These are phyloP conservation scores for Hippoglossus stenolepis DNA, from an alignment of 2,113 vertebrate species.

Conservation along the genomic window DNA sequence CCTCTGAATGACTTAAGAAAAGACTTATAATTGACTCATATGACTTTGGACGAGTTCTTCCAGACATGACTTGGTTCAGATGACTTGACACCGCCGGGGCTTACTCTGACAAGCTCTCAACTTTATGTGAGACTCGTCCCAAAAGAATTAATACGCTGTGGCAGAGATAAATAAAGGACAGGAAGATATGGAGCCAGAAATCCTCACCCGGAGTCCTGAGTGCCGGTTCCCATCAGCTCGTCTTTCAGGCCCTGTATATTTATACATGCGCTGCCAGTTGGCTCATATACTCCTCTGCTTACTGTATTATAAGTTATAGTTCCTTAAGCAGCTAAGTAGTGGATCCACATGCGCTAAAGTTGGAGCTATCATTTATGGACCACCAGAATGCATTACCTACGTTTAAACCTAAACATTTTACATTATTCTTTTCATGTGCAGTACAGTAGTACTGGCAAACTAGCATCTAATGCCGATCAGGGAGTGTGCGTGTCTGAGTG, in stretches of 20 bases:
- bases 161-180: too few species aligned
- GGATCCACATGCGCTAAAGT: too few species aligned
- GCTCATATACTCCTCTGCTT: conserved; percentile 28
- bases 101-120: not conserved
- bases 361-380: too few species aligned
- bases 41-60: too few species aligned
- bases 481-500: not conserved
- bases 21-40: too few species aligned
- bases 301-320: conserved; percentile 18
- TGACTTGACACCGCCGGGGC: not conserved
- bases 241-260: conserved; percentile 29
- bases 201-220: conserved; percentile 3
- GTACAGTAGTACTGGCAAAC: not conserved
- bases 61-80: too few species aligned
- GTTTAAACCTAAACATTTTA: not conserved
- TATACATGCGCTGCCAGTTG: conserved; percentile 26
- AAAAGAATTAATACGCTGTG: too few species aligned
- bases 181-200: not conserved
- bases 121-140: conserved; percentile 1
- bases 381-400: too few species aligned
- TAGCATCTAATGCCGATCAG: conserved; percentile 22
- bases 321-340: not conserved
- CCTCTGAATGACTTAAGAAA: too few species aligned
- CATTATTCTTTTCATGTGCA: conserved; percentile 16
- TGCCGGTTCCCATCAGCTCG: conserved; percentile 27